phyloP scores from a whole-genome alignment of 2,797 vertebrate genomes.

The Perodicticus potto region DNA sequence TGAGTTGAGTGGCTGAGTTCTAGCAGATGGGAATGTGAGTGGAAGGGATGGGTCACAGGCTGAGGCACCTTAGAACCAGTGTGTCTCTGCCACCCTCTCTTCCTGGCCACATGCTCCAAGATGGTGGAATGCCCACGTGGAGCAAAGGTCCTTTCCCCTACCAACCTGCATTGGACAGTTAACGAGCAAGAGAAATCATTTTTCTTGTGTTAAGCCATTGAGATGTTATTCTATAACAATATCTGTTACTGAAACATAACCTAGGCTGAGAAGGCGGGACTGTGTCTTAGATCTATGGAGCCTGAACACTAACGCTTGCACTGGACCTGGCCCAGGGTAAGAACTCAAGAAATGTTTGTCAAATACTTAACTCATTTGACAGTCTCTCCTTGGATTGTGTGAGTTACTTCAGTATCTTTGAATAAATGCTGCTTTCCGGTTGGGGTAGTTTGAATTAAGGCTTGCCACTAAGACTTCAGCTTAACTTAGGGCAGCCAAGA shows the following conservation, averaged over 20 bases:
- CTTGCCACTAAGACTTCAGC: background rate
- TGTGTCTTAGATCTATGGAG: background rate
- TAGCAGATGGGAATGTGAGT: background rate
- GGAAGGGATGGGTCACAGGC: too few species aligned
- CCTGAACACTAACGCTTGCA: rapidly evolving
- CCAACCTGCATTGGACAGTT: background rate
- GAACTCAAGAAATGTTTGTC: background rate
- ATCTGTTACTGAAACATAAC: too few species aligned
- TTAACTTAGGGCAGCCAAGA: background rate
- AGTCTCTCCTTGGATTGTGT: background rate
- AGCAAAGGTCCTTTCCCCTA: background rate
- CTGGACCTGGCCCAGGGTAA: background rate
- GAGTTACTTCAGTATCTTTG: background rate
- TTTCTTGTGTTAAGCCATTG: background rate
- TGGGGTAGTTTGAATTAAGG: background rate
- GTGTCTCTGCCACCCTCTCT: background rate
- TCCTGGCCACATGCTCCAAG: background rate
- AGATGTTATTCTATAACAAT: background rate
- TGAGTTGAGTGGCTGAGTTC: too few species aligned
- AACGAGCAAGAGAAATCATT: background rate
- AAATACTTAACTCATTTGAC: too few species aligned
- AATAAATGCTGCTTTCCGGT: background rate
- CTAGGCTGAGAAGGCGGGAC: background rate
- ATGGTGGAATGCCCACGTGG: background rate
- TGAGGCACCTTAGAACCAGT: background rate